Evolutionary conservation across 1,140 invertebrate genomes (phyloP), one percentile per base, ranked within the genome.

Genomic region (Choristoneura fumiferana): DNA sequence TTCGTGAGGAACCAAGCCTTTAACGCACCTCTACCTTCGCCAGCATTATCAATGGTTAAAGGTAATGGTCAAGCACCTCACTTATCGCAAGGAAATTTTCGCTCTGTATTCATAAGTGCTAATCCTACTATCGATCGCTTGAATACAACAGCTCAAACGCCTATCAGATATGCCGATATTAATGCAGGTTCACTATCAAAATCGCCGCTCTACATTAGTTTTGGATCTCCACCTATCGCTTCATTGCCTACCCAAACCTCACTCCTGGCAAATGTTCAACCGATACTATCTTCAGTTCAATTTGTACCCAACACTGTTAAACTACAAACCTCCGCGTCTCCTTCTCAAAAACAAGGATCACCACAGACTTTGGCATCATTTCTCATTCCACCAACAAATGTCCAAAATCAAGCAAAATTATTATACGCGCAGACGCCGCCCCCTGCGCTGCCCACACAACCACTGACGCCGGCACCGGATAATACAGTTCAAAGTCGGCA

Each of bases 1-100:
- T 49, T 49, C 22, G n/a, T 49, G 18, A 29, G n/a, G 22, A 49
- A 49, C 6, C 43, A 17, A 12, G 43, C 43, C 8, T 49, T 22
- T 8, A 17, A 13, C 12, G 18, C 17, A 33, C 18, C 43, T 33
- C 17, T n/a, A 33, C 18, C 18, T 5, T 12, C 29, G 18, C 43
- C 17, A 22, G 22, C 43, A 13, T 12, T 49, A 12, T 22, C 43
- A n/a, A 49, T 22, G 12, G 8, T 22, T 22, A 49, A 49, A 22
- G 22, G 43, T 49, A 18, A 33, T 6, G 22, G 22, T 6, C 22
- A 3, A 29, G 22, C 22, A 6, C 22, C 22, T 2, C 22, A 29
- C 2, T 29, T 6, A 6, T 6, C 22, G 22, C 22, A 29, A 6
- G 22, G 22, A 29, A 3, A 2, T 3, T 29, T 29, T 29, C 22